These are phyloP conservation scores for Epinephelus moara DNA, from an alignment of 2,113 vertebrate genomes.

Conservation along the genomic window DNA sequence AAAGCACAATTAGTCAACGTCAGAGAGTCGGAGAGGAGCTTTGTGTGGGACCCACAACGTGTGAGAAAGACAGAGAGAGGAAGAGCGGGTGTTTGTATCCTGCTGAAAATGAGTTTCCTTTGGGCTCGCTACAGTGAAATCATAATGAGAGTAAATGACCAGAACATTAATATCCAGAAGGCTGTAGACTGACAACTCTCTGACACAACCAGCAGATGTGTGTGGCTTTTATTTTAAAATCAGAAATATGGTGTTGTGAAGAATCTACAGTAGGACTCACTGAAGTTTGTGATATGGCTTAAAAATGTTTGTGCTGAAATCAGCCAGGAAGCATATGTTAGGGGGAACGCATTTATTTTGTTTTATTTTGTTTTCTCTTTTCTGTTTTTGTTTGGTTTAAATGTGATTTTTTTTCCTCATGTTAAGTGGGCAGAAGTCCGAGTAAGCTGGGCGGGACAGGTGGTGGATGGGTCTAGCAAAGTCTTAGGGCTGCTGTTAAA, in stretches of 20 bases:
- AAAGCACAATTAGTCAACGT: conserved; percentile 69
- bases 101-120: conserved; percentile 17
- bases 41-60: conserved; percentile 21
- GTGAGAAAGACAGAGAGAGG: conserved; percentile 43
- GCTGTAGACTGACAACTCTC: neutral
- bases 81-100: conserved; percentile 17
- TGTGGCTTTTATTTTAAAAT: conserved; percentile 10
- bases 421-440: too few relatives aligned
- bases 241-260: neutral
- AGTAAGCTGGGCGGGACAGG: too few relatives aligned
- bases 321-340: neutral
- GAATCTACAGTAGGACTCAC: neutral
- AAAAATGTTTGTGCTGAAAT: neutral
- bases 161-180: neutral
- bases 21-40: conserved; percentile 36
- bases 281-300: neutral
- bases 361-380: too few relatives aligned
- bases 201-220: neutral
- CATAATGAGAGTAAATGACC: neutral
- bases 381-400: too few relatives aligned
- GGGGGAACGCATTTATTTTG: neutral
- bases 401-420: too few relatives aligned
- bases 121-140: neutral
- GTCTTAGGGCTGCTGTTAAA: too few relatives aligned
- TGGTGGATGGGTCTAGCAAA: too few relatives aligned